Evolutionary conservation across 2,888 invertebrate genomes (phyloP).

Genomic region (Argynnis bischoffii): DNA sequence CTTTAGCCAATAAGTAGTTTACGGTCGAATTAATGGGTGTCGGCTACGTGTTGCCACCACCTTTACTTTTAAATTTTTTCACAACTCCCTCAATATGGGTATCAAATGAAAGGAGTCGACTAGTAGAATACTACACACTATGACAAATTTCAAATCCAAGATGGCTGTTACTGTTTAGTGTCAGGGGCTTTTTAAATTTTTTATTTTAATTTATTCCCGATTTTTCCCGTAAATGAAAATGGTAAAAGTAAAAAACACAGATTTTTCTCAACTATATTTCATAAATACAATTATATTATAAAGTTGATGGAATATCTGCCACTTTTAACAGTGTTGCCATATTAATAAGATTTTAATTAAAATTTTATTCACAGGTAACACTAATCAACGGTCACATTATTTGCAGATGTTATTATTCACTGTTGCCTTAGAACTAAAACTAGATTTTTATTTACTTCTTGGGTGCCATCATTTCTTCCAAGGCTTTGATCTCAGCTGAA

Average conservation of each 20-base stretch:
- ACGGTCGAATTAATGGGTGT: too few species aligned
- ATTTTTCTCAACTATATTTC: slow-evolving; percentile 61
- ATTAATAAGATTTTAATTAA: background rate
- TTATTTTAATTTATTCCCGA: too few species aligned
- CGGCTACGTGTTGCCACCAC: too few species aligned
- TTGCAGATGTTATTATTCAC: slow-evolving; percentile 51
- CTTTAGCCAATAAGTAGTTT: too few species aligned
- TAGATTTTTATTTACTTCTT: slow-evolving; percentile 54
- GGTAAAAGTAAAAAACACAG: background rate
- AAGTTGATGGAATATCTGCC: slow-evolving; percentile 56
- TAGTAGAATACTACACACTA: too few species aligned
- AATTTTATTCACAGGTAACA: slow-evolving; percentile 1
- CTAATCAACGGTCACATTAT: background rate
- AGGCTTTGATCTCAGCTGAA: slow-evolving; percentile 74
- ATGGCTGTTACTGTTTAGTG: too few species aligned
- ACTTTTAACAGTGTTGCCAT: slow-evolving; percentile 47
- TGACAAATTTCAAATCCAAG: too few species aligned
- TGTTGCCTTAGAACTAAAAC: slow-evolving; percentile 58
- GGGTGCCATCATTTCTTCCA: slow-evolving; percentile 64
- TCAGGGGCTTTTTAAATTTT: too few species aligned
- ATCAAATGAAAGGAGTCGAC: too few species aligned
- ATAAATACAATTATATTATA: slow-evolving; percentile 59
- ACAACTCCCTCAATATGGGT: too few species aligned
- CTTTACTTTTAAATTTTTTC: too few species aligned
- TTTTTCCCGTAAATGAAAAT: too few species aligned